phyloP scores from a whole-genome alignment of 1,140 invertebrate genomes.

The Drosophila nigrodunni region DNA sequence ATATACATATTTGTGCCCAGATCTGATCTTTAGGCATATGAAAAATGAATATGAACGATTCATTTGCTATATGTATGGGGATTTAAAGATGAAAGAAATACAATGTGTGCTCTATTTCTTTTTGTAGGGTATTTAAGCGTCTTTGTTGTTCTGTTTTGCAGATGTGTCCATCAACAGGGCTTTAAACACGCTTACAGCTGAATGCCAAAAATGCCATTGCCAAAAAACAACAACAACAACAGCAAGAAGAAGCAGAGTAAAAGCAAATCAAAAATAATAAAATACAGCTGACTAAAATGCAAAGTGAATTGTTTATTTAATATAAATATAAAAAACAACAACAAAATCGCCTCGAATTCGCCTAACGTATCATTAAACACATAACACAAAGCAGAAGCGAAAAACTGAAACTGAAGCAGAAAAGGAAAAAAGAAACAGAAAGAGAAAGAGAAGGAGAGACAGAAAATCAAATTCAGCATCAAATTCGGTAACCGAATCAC shows the following conservation, averaged over 20 bases:
- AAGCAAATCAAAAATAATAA: constrained; percentile 15
- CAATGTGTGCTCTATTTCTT: neutral
- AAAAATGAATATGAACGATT: neutral
- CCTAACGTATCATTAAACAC: constrained; percentile 36
- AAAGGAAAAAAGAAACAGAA: neutral
- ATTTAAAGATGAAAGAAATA: constrained; percentile 1
- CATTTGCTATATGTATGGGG: neutral
- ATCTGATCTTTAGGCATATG: neutral
- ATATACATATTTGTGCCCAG: constrained; percentile 1
- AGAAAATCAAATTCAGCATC: too few species aligned
- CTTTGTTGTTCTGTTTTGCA: constrained; percentile 29
- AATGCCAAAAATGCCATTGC: constrained; percentile 15
- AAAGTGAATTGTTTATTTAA: constrained; percentile 62
- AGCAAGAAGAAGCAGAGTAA: constrained; percentile 4
- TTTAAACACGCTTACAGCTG: constrained; percentile 46
- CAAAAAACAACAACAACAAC: constrained; percentile 31
- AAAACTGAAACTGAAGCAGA: neutral
- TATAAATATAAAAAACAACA: constrained; percentile 53
- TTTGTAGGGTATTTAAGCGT: constrained; percentile 29
- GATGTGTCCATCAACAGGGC: constrained; percentile 62
- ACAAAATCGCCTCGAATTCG: constrained; percentile 19
- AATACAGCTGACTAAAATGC: constrained; percentile 58
- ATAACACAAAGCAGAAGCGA: constrained; percentile 67
- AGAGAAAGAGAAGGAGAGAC: neutral
- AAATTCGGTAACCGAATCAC: neutral